These are phyloP conservation scores for Trissolcus japonicus DNA, from an alignment of 2,888 invertebrate genomes.

Conservation along the genomic window DNA sequence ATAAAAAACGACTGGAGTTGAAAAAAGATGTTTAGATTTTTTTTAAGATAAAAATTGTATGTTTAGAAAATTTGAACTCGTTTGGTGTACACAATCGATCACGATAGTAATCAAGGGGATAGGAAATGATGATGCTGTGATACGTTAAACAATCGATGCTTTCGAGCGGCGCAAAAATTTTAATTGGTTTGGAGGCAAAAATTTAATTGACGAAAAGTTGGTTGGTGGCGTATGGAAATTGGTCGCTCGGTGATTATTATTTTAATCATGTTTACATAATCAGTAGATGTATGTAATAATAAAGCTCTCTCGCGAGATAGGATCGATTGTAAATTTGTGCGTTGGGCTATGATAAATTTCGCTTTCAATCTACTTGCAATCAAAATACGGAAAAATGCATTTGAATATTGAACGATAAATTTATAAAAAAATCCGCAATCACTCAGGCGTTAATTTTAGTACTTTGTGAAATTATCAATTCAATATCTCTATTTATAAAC, in stretches of 20 bases:
- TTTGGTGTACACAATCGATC: slow-evolving; percentile 28
- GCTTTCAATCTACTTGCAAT: slow-evolving; percentile 18
- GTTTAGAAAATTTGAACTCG: slow-evolving; percentile 12
- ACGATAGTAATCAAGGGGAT: slow-evolving; percentile 37
- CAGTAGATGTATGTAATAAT: slow-evolving; percentile 19
- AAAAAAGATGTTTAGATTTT: background rate
- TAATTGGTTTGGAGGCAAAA: slow-evolving; percentile 44
- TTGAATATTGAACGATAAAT: slow-evolving; percentile 6
- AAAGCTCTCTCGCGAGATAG: slow-evolving; percentile 13
- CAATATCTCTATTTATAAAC: too few relatives aligned
- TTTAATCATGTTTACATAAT: slow-evolving; percentile 43
- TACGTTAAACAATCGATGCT: slow-evolving; percentile 50
- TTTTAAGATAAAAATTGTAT: slow-evolving; percentile 1
- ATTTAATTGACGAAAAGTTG: slow-evolving; percentile 44
- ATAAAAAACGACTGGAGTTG: background rate
- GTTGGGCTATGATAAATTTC: slow-evolving; percentile 8
- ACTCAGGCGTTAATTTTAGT: too few relatives aligned
- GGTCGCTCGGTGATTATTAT: slow-evolving; percentile 29
- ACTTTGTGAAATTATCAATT: too few relatives aligned
- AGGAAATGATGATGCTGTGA: slow-evolving; percentile 41
- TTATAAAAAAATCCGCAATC: background rate
- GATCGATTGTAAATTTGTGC: slow-evolving; percentile 23
- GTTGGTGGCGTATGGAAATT: slow-evolving; percentile 24
- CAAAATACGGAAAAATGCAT: slow-evolving; percentile 5
- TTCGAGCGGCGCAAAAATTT: slow-evolving; percentile 35